Percentiles rank a stretch among this genome's conserved stretches.
Conservation (phyloP, 2,888 invertebrate genomes). For the Lagria hirta region DNA sequence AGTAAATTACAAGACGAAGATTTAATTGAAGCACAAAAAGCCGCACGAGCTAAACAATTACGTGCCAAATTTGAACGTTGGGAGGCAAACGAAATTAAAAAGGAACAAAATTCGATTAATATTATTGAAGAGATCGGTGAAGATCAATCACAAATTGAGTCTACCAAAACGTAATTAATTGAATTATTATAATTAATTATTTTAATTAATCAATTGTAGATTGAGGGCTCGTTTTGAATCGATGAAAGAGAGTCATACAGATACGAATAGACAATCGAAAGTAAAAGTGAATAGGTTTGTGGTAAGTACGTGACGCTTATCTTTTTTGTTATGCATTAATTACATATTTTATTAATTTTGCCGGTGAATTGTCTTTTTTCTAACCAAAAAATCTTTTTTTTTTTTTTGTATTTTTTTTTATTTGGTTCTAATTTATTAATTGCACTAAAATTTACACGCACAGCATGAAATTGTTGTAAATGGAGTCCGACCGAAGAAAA, state of each 20-base stretch:
- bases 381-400: conserved; percentile 15
- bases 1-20: conserved; percentile 44
- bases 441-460: too few species aligned
- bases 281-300: conserved; percentile 89
- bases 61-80: conserved; percentile 88
- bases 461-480: too few species aligned
- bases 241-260: conserved; percentile 63
- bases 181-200: conserved; percentile 1
- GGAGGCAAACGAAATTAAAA: conserved; percentile 69
- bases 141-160: conserved; percentile 79
- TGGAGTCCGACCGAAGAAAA: too few species aligned
- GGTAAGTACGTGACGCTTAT: conserved; percentile 63
- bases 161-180: conserved; percentile 72
- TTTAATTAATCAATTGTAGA: conserved; percentile 54
- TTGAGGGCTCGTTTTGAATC: conserved; percentile 87
- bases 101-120: conserved; percentile 54
- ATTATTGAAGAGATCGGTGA: conserved; percentile 56
- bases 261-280: conserved; percentile 54
- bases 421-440: conserved; percentile 6
- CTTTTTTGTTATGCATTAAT: conserved; percentile 8
- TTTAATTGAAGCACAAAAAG: conserved; percentile 63
- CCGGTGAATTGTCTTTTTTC: conserved; percentile 25
- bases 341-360: conserved; percentile 11
- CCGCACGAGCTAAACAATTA: conserved; percentile 80
- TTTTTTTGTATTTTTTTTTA: conserved; percentile 21